Percentiles rank a stretch among this genome's conserved stretches.
Evolutionary conservation across 2,888 invertebrate species (phyloP).

Genomic region (Selenia dentaria): DNA sequence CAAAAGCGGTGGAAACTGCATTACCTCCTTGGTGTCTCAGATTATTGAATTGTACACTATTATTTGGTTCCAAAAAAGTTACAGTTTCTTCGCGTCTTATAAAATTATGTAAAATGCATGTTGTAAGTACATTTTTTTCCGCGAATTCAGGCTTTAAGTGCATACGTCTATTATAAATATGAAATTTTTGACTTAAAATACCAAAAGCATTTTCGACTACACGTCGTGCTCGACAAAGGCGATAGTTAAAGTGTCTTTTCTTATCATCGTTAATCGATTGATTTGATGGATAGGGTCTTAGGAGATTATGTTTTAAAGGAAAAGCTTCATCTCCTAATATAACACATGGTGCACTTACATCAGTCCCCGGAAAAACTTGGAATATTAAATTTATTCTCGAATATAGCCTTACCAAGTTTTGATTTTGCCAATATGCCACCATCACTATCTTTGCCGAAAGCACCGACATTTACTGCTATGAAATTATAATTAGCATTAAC

Average conservation of each 20-base stretch:
- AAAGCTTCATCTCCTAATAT: too few species aligned
- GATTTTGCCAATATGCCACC: too few species aligned
- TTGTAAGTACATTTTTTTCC: conserved; percentile 20
- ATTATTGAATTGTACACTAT: conserved; percentile 22
- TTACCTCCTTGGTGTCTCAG: conserved; percentile 23
- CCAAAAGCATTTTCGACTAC: too few species aligned
- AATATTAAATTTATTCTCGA: conserved; percentile 28
- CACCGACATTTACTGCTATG: conserved; percentile 26
- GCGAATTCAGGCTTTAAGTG: conserved; percentile 10
- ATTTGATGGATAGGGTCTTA: conserved; percentile 26
- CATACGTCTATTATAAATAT: too few species aligned
- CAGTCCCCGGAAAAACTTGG: too few species aligned
- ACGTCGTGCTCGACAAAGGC: conserved; percentile 14
- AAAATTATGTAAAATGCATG: conserved; percentile 23
- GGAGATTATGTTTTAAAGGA: too few species aligned
- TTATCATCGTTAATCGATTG: conserved; percentile 14
- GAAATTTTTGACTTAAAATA: too few species aligned
- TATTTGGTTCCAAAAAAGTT: conserved; percentile 20
- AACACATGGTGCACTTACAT: too few species aligned
- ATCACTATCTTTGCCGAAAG: conserved; percentile 20
- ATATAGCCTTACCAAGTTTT: conserved; percentile 26
- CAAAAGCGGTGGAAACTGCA: too few species aligned
- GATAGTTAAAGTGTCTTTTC: conserved; percentile 27
- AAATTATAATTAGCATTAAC: conserved; percentile 30
- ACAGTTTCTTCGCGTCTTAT: too few species aligned